Evolutionary conservation across 1,140 invertebrate genomes (phyloP), one percentile per base, ranked within the genome.

Genomic region (Drosophila oshimai): DNA sequence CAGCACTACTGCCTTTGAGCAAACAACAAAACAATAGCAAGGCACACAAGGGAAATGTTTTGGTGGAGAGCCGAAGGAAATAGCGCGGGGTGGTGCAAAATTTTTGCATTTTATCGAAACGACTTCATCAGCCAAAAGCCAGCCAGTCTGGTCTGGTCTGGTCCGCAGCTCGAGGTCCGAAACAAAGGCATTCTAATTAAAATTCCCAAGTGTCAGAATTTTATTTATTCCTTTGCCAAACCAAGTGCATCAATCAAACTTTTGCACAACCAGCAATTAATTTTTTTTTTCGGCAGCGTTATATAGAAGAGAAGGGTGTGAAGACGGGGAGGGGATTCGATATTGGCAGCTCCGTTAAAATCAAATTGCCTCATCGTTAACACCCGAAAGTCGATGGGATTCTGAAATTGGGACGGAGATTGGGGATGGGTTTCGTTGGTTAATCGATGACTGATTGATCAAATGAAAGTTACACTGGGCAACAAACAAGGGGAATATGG

Each of bases 181-280:
- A 68, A 87, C 80, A 87, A 87, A 62, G 49, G 57, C 51, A 54
- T 80, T 80, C 76, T 87, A 81, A 86, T 86, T 87, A 76, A 86
- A 87, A 86, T 80, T 61, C 60, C 71, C 75, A 67, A 64, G 65
- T 74, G 81, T 62, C 55, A 36, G 20, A 54, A 42, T 49, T 39
- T 58, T 67, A 84, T 83, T 74, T 84, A 71, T 78, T 70, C 54
- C 33, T 12, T 53, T 31, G 26, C 20, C 34, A 29, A 36, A 44
- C 44, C 61, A 49, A 47, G 33, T 64, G 45, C 60, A 87, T 87
- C 72, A 80, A 87, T 86, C 81, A 87, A 87, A 84, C 50, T 68
- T 86, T 61, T 72, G 60, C 57, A 64, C 68, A 68, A 74, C 47
- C 53, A 45, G 55, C 71, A 86, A 75, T 71, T 71, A 58, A 60